Conservation (phyloP, 2,113 vertebrate genomes). For the Ptyas mucosa region DNA sequence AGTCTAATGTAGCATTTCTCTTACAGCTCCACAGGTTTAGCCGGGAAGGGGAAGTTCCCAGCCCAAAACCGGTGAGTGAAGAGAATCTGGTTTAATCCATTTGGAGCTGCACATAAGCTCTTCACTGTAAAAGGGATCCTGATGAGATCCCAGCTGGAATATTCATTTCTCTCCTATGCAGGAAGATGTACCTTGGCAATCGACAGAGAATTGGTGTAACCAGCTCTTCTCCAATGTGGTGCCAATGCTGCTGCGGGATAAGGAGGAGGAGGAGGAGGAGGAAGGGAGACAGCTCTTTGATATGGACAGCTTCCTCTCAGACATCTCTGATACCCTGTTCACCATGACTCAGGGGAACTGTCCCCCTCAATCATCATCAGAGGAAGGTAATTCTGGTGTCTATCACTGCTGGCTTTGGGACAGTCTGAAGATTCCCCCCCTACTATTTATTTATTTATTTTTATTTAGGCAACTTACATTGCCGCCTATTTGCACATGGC, state of each 20-base stretch:
- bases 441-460: no score
- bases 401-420: background rate
- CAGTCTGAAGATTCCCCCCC: background rate
- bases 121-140: background rate
- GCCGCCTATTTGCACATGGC: no score
- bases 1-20: conserved; percentile 28
- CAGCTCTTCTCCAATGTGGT: conserved; percentile 85
- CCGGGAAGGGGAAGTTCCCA: conserved; percentile 65
- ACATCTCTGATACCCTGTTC: conserved; percentile 97
- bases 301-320: conserved; percentile 88
- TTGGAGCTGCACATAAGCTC: background rate
- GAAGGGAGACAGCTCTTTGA: conserved; percentile 86
- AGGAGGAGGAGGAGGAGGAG: conserved; percentile 45
- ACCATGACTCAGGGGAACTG: conserved; percentile 87
- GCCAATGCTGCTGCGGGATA: conserved; percentile 71
- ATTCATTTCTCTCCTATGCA: conserved; percentile 46
- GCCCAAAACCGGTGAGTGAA: conserved; percentile 66
- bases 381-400: conserved; percentile 74
- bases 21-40: conserved; percentile 72
- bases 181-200: conserved; percentile 73
- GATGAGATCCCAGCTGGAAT: background rate
- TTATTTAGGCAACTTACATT: no score
- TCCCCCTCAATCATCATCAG: conserved; percentile 64
- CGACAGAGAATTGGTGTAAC: conserved; percentile 83
- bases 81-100: background rate